Conservation (phyloP, 2,797 vertebrate genomes). For the Otolemur crassicaudatus region DNA sequence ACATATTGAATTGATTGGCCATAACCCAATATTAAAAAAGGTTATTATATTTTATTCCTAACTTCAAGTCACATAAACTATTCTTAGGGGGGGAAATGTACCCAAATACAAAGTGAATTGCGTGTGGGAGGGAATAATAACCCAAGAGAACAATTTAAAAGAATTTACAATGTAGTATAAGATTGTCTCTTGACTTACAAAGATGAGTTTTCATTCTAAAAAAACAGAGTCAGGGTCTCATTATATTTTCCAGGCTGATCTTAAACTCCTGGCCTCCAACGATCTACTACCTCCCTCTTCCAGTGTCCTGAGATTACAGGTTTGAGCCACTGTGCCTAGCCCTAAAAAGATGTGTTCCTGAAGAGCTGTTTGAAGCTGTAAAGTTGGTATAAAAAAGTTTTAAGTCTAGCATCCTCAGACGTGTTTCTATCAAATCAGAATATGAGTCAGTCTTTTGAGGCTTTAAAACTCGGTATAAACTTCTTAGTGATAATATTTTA, state of each 20-base stretch:
- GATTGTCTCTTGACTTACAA: constrained; percentile 34
- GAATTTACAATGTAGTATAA: neutral
- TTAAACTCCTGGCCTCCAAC: neutral
- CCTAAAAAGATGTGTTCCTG: neutral
- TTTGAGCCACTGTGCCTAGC: neutral
- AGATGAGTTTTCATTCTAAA: neutral
- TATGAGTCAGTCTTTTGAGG: neutral
- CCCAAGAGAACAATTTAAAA: neutral
- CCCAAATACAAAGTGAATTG: neutral
- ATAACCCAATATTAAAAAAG: neutral
- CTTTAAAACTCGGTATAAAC: neutral
- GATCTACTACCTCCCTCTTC: neutral
- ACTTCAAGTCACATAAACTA: neutral
- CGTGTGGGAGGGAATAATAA: neutral
- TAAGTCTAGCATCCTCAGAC: neutral
- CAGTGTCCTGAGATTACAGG: neutral
- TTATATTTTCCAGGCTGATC: neutral
- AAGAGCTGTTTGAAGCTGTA: neutral
- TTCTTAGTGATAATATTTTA: neutral
- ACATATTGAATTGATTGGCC: neutral
- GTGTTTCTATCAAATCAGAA: neutral
- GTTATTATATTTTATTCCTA: neutral
- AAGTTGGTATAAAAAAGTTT: neutral
- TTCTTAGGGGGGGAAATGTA: neutral
- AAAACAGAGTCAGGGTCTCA: neutral